phyloP scores from a whole-genome alignment of 37 sponge, comb jelly and placozoan genomes.

The Chondrosia reniformis region DNA sequence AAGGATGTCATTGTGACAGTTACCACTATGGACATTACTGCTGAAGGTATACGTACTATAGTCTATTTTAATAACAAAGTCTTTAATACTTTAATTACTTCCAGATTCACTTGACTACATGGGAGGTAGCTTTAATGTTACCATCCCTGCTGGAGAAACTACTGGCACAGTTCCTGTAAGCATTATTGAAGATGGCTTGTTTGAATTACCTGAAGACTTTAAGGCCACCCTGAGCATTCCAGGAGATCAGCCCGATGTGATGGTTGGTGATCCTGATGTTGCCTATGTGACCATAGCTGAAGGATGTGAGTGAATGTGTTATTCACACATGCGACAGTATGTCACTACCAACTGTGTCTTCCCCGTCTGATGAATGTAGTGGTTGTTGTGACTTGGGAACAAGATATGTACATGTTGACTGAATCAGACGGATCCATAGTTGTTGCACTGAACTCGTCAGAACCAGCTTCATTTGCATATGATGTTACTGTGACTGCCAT shows the following conservation, averaged over 20 bases:
- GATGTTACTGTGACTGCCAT: not conserved
- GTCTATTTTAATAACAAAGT: no score
- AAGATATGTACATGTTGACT: constrained; percentile 10
- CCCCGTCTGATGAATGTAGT: no score
- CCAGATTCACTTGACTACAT: not conserved
- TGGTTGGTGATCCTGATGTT: not conserved
- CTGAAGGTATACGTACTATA: not conserved
- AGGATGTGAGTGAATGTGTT: constrained; percentile 8
- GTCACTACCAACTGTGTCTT: no score
- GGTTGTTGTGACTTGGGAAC: no score
- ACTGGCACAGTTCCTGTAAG: not conserved
- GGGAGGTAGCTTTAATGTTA: not conserved
- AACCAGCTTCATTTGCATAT: not conserved
- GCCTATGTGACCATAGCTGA: constrained; percentile 7
- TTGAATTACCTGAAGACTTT: not conserved
- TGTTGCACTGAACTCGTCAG: not conserved
- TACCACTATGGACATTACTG: not conserved
- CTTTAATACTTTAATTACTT: not conserved
- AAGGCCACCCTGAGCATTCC: not conserved
- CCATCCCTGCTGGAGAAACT: not conserved
- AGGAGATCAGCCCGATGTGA: not conserved
- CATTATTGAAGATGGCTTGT: not conserved
- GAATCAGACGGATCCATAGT: not conserved
- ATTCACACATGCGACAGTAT: no score
- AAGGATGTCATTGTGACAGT: not conserved